Evolutionary conservation across 2,888 invertebrate genomes (phyloP), one percentile per base, ranked within the genome.

Genomic region (Chrysodeixis includens): DNA sequence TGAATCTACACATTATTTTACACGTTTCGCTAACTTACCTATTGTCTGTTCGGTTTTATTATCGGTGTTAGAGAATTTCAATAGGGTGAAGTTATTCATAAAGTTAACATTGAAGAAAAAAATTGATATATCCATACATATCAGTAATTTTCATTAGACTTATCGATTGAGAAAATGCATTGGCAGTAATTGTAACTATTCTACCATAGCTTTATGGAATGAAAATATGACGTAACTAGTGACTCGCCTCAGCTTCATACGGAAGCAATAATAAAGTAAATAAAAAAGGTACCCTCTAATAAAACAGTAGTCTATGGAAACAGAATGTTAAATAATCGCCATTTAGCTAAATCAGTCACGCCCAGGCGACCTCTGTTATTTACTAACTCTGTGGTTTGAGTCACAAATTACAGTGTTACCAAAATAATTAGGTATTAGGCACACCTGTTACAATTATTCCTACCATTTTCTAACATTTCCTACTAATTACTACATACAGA

Each of bases 361-460:
- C 46, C 10, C 40, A n/a, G 9, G 9, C 20, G 4, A 49, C 46
- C 20, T 49, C 46, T 49, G 46, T 49, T 20, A 49, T 49, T 49
- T 49, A 18, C 46, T 49, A 20, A 49, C 46, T 20, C 46, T 49
- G 46, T 49, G 46, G 18, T 20, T 10, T 2, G 20, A 9, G 9
- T 49, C 46, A 49, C 46, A 49, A 49, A 49, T 49, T 46, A 26
- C 18, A 51, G 22, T 55, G 59, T 59, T 59, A 59, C 54, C 55
- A 49, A 54, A 58, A 54, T 22, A 65, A 59, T 58, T 57, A 59
- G 59, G 49, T 49, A 46, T 59, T 65, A 65, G 18, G 9, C 46
- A 49, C 46, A 49, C 46, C 46, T 49, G 46, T 49, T 49, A 49
- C 20, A 49, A 49, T 40, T 40, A 40, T 49, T 20, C 20, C 10